Evolutionary conservation across 2,888 invertebrate species (phyloP).

Genomic region (Papilio demoleus): DNA sequence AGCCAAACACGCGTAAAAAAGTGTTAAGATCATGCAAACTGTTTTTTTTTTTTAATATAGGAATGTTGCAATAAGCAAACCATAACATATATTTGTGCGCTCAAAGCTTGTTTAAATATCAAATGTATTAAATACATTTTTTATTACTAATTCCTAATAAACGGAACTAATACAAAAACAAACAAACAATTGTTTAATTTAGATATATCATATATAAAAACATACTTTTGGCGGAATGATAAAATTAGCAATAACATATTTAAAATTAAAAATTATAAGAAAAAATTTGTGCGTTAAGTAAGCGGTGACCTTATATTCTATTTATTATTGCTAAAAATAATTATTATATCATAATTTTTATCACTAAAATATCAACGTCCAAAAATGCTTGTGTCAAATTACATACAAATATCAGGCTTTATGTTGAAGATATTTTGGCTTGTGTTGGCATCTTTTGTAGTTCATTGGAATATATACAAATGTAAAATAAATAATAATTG

Average conservation of each 20-base stretch:
- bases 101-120: background rate
- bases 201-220: background rate
- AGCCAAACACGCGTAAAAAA: conserved; percentile 1
- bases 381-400: conserved; percentile 30
- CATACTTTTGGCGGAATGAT: background rate
- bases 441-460: conserved; percentile 38
- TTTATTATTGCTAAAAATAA: conserved; percentile 9
- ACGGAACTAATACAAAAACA: background rate
- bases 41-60: no score
- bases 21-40: no score
- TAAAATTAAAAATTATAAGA: background rate
- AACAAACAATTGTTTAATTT: background rate
- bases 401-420: conserved; percentile 26
- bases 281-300: conserved; percentile 36
- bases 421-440: conserved; percentile 38
- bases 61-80: background rate
- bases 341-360: conserved; percentile 14
- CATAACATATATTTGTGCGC: background rate
- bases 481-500: background rate
- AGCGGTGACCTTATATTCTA: conserved; percentile 36
- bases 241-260: background rate
- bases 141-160: background rate
- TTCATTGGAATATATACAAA: conserved; percentile 36
- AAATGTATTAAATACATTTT: conserved; percentile 8
- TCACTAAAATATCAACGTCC: conserved; percentile 22